phyloP scores from a whole-genome alignment of 2,797 vertebrate species.

The Microctenopoma lineatum region DNA sequence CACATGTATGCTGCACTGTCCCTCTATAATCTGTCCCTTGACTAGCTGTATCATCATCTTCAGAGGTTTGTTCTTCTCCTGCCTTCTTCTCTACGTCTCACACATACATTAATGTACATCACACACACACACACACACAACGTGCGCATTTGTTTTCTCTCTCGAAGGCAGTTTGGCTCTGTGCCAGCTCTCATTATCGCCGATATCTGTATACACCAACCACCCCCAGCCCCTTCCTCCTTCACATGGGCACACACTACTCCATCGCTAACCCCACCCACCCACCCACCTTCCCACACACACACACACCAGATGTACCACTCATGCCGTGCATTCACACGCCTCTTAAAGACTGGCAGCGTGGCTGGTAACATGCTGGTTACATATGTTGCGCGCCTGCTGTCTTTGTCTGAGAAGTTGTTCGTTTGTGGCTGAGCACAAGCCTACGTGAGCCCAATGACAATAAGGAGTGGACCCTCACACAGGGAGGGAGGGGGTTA shows the following conservation, averaged over 20 bases:
- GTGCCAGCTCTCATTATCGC: slow-evolving; percentile 84
- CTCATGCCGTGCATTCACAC: slow-evolving; percentile 63
- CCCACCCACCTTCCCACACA: not conserved
- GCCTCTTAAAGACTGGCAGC: slow-evolving; percentile 73
- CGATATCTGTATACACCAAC: slow-evolving; percentile 75
- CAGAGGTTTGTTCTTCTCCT: slow-evolving; percentile 40
- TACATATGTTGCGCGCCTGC: slow-evolving; percentile 84
- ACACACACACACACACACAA: slow-evolving; percentile 48
- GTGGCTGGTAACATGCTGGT: slow-evolving; percentile 75
- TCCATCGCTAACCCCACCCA: slow-evolving; percentile 35
- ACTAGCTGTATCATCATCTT: slow-evolving; percentile 46
- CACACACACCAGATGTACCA: slow-evolving; percentile 31
- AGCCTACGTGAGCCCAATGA: slow-evolving; percentile 86
- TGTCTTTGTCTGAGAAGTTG: slow-evolving; percentile 88
- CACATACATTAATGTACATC: slow-evolving; percentile 53
- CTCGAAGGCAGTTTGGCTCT: slow-evolving; percentile 76
- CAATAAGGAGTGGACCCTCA: slow-evolving; percentile 80
- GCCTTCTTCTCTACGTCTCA: slow-evolving; percentile 40
- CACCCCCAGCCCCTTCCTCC: slow-evolving; percentile 49
- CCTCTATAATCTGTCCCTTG: slow-evolving; percentile 22
- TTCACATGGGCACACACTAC: slow-evolving; percentile 59
- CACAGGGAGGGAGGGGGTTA: slow-evolving; percentile 49
- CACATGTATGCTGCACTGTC: slow-evolving; percentile 3
- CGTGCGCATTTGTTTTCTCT: slow-evolving; percentile 74
- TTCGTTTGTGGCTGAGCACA: slow-evolving; percentile 81